phyloP scores from a whole-genome alignment of 1,140 invertebrate species.

The Acromyrmex echinatior region DNA sequence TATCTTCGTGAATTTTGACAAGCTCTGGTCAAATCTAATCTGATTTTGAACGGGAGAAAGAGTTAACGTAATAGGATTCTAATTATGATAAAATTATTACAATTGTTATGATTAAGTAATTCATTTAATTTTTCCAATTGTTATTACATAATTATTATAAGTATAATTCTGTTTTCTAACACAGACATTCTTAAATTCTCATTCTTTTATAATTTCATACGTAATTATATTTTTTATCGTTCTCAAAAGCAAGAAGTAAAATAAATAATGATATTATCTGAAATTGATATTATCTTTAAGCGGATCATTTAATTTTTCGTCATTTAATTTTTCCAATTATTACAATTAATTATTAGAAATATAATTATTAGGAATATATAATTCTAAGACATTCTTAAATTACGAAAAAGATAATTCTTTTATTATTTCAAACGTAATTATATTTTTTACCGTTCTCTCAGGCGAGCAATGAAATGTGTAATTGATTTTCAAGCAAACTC shows the following conservation, averaged over 20 bases:
- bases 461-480: neutral
- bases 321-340: neutral
- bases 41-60: neutral
- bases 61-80: neutral
- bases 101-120: neutral
- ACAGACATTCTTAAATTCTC: neutral
- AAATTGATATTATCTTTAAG: neutral
- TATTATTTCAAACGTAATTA: constrained; percentile 20
- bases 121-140: neutral
- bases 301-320: neutral
- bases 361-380: neutral
- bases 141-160: neutral
- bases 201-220: neutral
- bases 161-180: neutral
- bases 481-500: neutral
- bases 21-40: neutral
- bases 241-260: neutral
- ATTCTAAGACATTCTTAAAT: neutral
- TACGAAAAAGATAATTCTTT: neutral
- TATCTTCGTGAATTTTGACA: constrained; percentile 6
- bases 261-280: neutral
- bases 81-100: neutral
- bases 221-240: neutral
- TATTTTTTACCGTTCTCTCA: neutral
- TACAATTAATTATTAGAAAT: neutral